Evolutionary conservation across 2,888 invertebrate species (phyloP), one percentile per base, ranked within the genome.

Genomic region (Microchrysa polita): DNA sequence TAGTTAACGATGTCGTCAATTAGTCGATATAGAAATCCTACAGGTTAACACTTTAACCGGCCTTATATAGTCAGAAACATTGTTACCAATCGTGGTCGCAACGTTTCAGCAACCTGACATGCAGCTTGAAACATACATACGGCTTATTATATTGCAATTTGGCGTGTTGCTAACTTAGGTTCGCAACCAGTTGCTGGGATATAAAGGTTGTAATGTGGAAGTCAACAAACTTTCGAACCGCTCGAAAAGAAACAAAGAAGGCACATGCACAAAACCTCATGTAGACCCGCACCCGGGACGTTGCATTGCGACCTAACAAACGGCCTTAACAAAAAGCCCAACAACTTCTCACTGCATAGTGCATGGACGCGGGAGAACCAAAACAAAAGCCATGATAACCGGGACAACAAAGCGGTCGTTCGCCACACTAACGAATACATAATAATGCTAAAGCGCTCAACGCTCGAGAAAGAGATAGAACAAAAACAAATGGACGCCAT

Each of bases 401-500:
- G 48, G 67, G 23, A 27, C 53, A 67, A 53, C 52, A 67, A 61
- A 9, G 10, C n/a, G 22, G 5, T 20, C 48, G 44, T 22, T 23
- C 27, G 12, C 27, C 27, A 34, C 27, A 34, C n/a, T n/a, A n/a
- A n/a, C n/a, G n/a, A n/a, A n/a, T n/a, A n/a, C 7, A 34, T 34
- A 34, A 34, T 7, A 34, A 34, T 7, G 7, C 27, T 34, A n/a
- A n/a, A n/a, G n/a, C n/a, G n/a, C 52, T 9, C 74, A 74, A 72
- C 72, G 72, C 63, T 69, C 52, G 22, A 63, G 65, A 74, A 67
- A 73, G 73, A 59, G 74, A 69, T 53, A 55, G 53, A 63, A 72
- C 69, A 59, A 74, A 74, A 74, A 74, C 73, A 74, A 76, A 76
- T 59, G 59, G 52, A 40, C 73, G 73, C 73, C 73, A 73, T 73